These are phyloP conservation scores for Macropus fuliginosus DNA, from an alignment of 2,797 vertebrate genomes.

Conservation along the genomic window DNA sequence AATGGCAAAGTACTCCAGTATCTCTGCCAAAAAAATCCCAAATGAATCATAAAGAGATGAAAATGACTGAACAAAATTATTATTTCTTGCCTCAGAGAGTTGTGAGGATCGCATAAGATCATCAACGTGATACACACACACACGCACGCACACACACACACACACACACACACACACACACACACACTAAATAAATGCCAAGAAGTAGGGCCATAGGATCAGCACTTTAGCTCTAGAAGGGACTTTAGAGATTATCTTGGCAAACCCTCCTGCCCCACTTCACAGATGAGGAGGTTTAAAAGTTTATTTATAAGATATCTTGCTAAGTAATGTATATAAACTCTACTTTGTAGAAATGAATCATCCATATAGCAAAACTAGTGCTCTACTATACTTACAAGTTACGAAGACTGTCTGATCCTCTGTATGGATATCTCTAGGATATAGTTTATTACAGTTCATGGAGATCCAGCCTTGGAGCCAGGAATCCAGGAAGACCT, in stretches of 20 bases:
- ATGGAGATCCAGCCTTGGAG: background rate
- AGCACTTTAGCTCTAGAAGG: background rate
- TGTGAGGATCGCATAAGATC: background rate
- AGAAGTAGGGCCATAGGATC: background rate
- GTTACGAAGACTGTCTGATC: background rate
- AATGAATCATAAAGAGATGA: too few species aligned
- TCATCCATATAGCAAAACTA: background rate
- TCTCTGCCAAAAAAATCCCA: too few species aligned
- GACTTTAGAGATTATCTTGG: background rate
- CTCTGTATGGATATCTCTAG: background rate
- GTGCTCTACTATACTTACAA: background rate
- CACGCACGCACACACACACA: too few species aligned
- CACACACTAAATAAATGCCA: background rate
- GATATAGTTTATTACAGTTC: background rate
- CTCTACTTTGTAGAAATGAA: background rate
- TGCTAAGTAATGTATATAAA: background rate
- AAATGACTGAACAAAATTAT: too few species aligned
- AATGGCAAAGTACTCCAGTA: background rate
- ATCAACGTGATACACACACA: background rate
- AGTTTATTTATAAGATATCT: background rate
- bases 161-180: too few species aligned
- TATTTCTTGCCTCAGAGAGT: background rate
- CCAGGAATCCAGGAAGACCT: background rate
- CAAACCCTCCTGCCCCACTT: background rate
- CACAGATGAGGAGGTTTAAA: background rate